Base-by-base conservation (phyloP, 2,888 invertebrate genomes). In the Slavum lentiscoides region DNA sequence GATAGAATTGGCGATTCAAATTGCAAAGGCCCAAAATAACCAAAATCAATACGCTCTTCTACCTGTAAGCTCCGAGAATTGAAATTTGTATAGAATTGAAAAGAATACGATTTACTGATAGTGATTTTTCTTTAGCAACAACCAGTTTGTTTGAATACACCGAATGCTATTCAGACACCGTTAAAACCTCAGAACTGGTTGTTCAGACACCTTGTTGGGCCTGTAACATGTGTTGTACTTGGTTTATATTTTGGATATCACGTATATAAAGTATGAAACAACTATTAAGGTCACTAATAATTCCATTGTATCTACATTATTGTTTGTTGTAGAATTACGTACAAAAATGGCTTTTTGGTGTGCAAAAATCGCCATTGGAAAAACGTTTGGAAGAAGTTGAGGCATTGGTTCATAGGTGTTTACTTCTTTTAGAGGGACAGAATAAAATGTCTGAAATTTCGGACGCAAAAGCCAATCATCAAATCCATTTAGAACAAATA, bases 261-360 rank as follows among this genome's bases (percentile, higher is more conserved):
- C 8, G 21, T 80, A 15, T 80, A 72, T 58, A 64, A 80, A 64
- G 80, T 80, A 55, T 39, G 53, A 19, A 19, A 8, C 1, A 69
- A 3, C 6, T 19, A 53, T 23, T 53, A 0, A 61, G 23, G 3
- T 4, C 43, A 13, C 7, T 21, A 55, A n/a, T n/a, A n/a, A 55
- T 55, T 6, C 19, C 11, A 19, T 19, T 7, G 7, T 43, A 4
- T 17, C 19, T 55, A 7, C 19, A 19, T 55, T 19, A 19, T 55
- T 19, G 15, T 55, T 59, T 59, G 3, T 76, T 37, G 0, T 43
- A 80, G 80, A 80, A 80, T 58, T 80, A 80, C 11, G 15, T 80
- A 30, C 23, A 64, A 80, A 62, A 17, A 11, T 80, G 80, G 80
- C 72, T 80, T n/a, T 80, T 80, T 58, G 72, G 70, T 17, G 3